Evolutionary conservation across 1,140 invertebrate species (phyloP).

Genomic region (Manduca sexta): DNA sequence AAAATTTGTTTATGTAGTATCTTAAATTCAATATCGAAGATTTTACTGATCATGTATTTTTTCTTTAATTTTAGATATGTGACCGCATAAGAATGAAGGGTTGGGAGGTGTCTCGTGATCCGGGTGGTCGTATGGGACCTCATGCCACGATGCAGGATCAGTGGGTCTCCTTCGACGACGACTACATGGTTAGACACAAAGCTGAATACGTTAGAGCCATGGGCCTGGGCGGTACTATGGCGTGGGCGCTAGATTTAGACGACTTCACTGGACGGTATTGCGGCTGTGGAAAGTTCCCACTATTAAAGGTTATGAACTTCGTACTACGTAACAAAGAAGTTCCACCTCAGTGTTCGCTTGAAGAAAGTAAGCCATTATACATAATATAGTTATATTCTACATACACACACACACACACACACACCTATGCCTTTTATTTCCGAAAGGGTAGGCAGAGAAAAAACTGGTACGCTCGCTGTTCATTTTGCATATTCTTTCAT

Average conservation of each 20-base stretch:
- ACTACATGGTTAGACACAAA: conserved; percentile 81
- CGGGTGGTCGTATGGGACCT: conserved; percentile 81
- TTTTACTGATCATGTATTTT: too few relatives aligned
- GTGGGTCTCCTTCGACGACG: conserved; percentile 91
- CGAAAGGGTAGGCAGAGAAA: too few relatives aligned
- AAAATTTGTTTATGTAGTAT: too few relatives aligned
- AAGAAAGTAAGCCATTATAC: conserved; percentile 60
- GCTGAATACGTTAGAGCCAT: conserved; percentile 83
- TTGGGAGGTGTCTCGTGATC: conserved; percentile 81
- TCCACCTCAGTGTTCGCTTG: conserved; percentile 52
- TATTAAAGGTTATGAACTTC: conserved; percentile 80
- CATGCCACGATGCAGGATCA: conserved; percentile 84
- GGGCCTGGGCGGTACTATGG: conserved; percentile 87
- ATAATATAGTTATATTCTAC: too few relatives aligned
- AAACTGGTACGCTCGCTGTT: too few relatives aligned
- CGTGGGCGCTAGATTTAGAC: conserved; percentile 87
- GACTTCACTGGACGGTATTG: conserved; percentile 82
- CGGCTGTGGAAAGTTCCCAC: conserved; percentile 84
- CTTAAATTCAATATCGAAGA: too few relatives aligned
- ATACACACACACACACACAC: too few relatives aligned
- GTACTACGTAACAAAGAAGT: conserved; percentile 70
- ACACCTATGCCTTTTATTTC: too few relatives aligned
- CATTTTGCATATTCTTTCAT: too few relatives aligned
- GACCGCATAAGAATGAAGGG: conserved; percentile 76
- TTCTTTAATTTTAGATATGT: conserved; percentile 75